Conservation (phyloP, 1,140 invertebrate species). For the Proctacanthus coquilletti region DNA sequence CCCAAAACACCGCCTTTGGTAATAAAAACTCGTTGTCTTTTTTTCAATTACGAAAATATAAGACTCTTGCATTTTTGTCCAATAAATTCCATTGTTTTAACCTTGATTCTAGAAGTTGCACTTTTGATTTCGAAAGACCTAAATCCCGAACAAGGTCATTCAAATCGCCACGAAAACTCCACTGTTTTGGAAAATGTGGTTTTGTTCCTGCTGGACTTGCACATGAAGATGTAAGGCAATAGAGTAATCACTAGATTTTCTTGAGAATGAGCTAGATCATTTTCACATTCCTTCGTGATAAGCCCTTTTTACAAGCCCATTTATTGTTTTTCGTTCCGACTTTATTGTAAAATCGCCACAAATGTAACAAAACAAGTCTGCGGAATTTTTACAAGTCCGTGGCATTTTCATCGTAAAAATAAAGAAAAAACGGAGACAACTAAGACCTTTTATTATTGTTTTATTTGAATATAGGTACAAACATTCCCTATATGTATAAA, state of each 20-base stretch:
- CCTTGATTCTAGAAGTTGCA: no score
- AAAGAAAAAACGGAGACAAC: conserved; percentile 1
- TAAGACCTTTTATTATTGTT: no score
- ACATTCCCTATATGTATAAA: no score
- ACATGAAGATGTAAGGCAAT: background rate
- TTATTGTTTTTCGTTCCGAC: background rate
- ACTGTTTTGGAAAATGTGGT: background rate
- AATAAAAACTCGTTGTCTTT: conserved; percentile 6
- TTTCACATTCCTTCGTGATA: conserved; percentile 4
- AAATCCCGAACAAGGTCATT: background rate
- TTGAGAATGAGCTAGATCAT: conserved; percentile 2
- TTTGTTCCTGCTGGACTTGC: background rate
- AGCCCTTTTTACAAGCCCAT: background rate
- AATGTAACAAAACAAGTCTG: conserved; percentile 1
- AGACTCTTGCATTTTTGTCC: background rate
- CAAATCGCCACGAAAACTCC: no score
- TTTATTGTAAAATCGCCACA: conserved; percentile 1
- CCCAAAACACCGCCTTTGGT: conserved; percentile 18
- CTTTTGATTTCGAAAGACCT: no score
- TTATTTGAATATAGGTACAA: no score
- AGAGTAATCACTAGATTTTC: background rate
- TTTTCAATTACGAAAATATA: background rate
- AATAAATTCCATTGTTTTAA: no score
- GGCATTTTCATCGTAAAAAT: background rate
- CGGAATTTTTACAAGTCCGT: background rate